A percentile compares a stretch with the other conserved stretches of the same genome.
phyloP scores from a whole-genome alignment of 2,113 vertebrate species.

The Neotragus moschatus region DNA sequence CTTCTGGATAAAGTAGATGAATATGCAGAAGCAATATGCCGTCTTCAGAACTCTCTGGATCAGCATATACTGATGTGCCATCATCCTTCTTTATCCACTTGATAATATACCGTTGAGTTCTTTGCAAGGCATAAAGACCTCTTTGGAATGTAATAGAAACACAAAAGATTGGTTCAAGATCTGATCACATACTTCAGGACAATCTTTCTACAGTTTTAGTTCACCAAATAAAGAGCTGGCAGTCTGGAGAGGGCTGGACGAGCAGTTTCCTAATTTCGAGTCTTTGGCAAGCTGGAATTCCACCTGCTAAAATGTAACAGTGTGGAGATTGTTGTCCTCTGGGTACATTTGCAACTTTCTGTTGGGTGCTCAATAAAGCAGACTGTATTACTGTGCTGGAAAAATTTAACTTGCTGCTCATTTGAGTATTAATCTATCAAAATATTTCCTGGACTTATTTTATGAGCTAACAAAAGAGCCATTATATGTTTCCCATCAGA shows the following conservation, averaged over 20 bases:
- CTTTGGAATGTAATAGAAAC: conserved; percentile 65
- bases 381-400: conserved; percentile 53
- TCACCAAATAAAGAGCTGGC: conserved; percentile 39
- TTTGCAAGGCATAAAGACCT: conserved; percentile 38
- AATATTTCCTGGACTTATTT: conserved; percentile 66
- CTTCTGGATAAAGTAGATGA: conserved; percentile 3
- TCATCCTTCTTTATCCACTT: background rate
- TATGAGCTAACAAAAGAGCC: conserved; percentile 46
- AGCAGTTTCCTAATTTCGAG: conserved; percentile 34
- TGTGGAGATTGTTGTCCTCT: conserved; percentile 61
- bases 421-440: conserved; percentile 71
- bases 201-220: conserved; percentile 49
- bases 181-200: conserved; percentile 50
- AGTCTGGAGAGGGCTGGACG: conserved; percentile 28
- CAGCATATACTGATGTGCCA: background rate
- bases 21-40: background rate
- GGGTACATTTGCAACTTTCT: conserved; percentile 58
- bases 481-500: conserved; percentile 61
- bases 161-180: conserved; percentile 27
- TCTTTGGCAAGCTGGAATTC: conserved; percentile 54
- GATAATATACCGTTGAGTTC: conserved; percentile 2
- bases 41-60: conserved; percentile 13
- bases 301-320: conserved; percentile 61
- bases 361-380: conserved; percentile 66
- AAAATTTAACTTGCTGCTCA: conserved; percentile 57